These are phyloP conservation scores for Muscicapa striata DNA, from an alignment of 2,797 vertebrate genomes.

Conservation along the genomic window DNA sequence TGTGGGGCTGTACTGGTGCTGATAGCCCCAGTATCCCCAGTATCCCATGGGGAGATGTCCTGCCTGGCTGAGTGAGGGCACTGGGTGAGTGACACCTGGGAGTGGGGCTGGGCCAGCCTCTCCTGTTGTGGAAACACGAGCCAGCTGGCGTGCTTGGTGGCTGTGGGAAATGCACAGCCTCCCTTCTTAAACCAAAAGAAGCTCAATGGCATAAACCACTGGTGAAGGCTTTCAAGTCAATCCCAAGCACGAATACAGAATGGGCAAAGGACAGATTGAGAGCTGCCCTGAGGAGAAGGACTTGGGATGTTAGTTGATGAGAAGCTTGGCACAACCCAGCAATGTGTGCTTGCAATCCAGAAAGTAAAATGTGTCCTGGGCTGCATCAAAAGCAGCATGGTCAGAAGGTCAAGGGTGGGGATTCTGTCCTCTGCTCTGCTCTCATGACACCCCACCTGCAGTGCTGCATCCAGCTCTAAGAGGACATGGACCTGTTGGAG, in stretches of 20 bases:
- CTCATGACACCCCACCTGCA: neutral
- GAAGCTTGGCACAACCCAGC: neutral
- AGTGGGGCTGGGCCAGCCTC: neutral
- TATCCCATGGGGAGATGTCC: too few relatives aligned
- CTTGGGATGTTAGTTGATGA: neutral
- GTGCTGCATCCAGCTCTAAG: neutral
- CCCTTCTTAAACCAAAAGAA: neutral
- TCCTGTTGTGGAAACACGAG: accelerated
- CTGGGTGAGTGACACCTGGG: neutral
- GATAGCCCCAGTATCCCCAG: neutral
- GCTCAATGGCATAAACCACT: neutral
- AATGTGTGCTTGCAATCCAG: neutral
- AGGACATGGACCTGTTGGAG: neutral
- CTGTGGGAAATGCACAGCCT: neutral
- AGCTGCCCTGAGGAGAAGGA: neutral
- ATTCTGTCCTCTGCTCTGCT: neutral
- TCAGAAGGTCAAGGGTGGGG: neutral
- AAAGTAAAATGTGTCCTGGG: neutral
- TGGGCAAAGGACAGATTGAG: neutral
- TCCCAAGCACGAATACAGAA: neutral
- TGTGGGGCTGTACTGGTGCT: neutral
- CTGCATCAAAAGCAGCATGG: neutral
- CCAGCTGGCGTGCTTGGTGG: accelerated
- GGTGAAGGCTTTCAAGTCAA: neutral
- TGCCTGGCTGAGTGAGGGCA: too few relatives aligned